Evolutionary conservation across 2,113 vertebrate species (phyloP), one percentile per base, ranked within the genome.

Genomic region (Alligator sinensis): DNA sequence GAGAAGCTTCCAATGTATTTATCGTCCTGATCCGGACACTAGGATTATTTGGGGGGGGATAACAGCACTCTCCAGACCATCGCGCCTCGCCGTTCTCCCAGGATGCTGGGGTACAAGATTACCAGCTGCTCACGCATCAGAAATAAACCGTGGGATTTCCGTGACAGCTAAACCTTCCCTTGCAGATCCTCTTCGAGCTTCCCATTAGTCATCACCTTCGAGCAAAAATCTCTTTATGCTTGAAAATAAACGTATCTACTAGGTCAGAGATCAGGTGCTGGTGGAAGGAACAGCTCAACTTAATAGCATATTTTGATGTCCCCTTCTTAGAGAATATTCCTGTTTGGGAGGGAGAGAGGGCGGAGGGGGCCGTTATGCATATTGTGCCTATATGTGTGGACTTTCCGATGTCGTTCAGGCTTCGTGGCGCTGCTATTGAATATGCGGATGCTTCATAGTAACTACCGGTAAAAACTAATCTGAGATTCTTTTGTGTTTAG

Each of bases 381-480:
- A 47, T 47, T 74, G 22, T 47, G 68, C 30, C 12, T 34, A 34
- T 72, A 18, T 72, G 11, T 72, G 30, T 72, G 19, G 21, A 61
- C 58, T 89, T 79, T 82, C 80, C 54, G 61, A 28, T 72, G 22
- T 8, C 15, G 24, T 74, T 47, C 11, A 47, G 24, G 4, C 34
- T 47, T 34, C 47, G 34, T 68, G 64, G 8, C n/a, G 16, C 30
- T 68, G 64, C n/a, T 68, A 30, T 74, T 74, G 70, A 11, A 74
- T 38, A 34, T 34, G n/a, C 19, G 30, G 38, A 38, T 38, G 38
- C 38, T 72, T 72, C 30, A 38, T 76, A 90, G 92, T 91, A 95
- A 94, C 95, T 91, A 86, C 80, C 79, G 79, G 86, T 95, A 95
- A 93, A 97, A 94, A 87, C 89, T 84, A 95, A 91, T 95, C 96